Percentiles rank a stretch among this genome's conserved stretches.
These are phyloP conservation scores for Micropoecilia bifurca DNA, from an alignment of 2,797 vertebrate species.

Conservation along the genomic window DNA sequence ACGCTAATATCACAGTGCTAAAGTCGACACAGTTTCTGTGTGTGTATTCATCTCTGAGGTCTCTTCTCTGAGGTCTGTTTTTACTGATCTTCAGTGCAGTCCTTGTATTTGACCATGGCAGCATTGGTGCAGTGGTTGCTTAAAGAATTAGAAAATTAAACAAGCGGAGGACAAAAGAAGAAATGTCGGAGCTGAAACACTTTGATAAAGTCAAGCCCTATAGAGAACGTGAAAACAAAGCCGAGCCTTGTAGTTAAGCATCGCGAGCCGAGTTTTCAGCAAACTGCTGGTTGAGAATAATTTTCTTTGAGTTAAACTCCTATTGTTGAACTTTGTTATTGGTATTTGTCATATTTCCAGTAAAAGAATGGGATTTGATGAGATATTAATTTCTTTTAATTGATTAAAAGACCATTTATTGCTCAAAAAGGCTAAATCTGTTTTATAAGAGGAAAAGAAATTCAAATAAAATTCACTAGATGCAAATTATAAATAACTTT, in stretches of 20 bases:
- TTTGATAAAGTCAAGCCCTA: background rate
- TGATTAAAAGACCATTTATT: background rate
- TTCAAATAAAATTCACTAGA: background rate
- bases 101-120: background rate
- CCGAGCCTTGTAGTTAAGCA: background rate
- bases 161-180: too few relatives aligned
- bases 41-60: background rate
- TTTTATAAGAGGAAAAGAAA: background rate
- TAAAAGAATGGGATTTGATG: background rate
- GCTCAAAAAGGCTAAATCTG: background rate
- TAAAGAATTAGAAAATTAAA: background rate
- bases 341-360: background rate
- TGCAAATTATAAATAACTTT: background rate
- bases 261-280: background rate
- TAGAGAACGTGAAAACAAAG: background rate
- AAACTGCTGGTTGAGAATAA: background rate
- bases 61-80: background rate
- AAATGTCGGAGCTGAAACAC: background rate
- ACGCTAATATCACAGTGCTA: background rate
- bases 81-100: background rate
- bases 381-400: background rate
- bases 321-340: background rate
- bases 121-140: background rate
- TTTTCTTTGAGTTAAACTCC: background rate
- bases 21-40: background rate